Evolutionary conservation across 2,113 vertebrate species (phyloP).

Genomic region (Hiodon tergisus): DNA sequence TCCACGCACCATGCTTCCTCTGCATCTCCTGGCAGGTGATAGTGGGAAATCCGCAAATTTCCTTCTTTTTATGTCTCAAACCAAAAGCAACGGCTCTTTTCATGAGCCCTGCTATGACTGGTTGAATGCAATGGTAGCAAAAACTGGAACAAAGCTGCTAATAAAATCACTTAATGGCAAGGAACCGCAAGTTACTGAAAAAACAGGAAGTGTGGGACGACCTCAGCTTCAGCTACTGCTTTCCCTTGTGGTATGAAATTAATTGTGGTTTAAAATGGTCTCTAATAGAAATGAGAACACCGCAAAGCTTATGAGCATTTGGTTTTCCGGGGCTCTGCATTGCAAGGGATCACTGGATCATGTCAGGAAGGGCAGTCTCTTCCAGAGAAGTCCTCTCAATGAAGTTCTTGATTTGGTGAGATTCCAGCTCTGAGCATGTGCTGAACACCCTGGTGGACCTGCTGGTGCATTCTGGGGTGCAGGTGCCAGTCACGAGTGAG

Average conservation of each 20-base stretch:
- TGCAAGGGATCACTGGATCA: neutral
- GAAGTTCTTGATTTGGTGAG: neutral
- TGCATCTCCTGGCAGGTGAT: neutral
- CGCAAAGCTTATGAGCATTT: neutral
- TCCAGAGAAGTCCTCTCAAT: neutral
- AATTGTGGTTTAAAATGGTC: neutral
- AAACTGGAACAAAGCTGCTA: neutral
- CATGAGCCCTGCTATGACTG: neutral
- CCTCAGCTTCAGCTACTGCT: neutral
- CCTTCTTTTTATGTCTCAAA: neutral
- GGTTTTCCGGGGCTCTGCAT: neutral
- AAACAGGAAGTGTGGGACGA: constrained; percentile 11
- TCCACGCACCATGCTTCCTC: neutral
- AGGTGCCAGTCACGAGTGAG: too few species aligned
- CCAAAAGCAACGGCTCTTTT: neutral
- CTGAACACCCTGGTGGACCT: neutral
- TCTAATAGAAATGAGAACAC: neutral
- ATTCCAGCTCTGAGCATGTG: neutral
- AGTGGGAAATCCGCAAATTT: neutral
- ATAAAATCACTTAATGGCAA: neutral
- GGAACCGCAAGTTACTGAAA: neutral
- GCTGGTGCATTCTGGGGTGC: neutral
- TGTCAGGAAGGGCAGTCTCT: neutral
- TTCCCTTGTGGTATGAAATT: neutral
- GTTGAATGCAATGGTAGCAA: neutral